Conservation (phyloP, 2,888 invertebrate genomes). For the Plagodis pulveraria region DNA sequence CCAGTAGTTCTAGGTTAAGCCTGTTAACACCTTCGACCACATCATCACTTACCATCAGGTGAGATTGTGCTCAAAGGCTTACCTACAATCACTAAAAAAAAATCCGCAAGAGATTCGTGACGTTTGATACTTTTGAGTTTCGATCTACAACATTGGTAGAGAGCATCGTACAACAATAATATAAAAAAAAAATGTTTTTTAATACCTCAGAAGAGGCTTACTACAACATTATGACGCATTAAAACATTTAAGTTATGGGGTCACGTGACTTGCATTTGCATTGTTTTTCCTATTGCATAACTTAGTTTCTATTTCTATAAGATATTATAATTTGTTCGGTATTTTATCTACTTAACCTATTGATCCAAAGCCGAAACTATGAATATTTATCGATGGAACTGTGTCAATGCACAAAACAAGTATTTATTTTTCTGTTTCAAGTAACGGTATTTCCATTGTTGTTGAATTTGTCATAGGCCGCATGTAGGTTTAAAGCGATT, state of each 20-base stretch:
- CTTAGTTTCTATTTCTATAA: neutral
- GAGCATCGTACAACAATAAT: too few species aligned
- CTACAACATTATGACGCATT: too few species aligned
- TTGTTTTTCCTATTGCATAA: constrained; percentile 9
- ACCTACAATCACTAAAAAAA: too few species aligned
- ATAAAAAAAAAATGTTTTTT: too few species aligned
- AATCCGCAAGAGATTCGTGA: too few species aligned
- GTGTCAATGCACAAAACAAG: constrained; percentile 9
- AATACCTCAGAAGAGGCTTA: too few species aligned
- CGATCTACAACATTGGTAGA: too few species aligned
- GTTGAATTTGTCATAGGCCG: neutral
- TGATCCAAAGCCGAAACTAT: constrained; percentile 11
- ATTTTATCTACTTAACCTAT: constrained; percentile 15
- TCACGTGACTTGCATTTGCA: constrained; percentile 8
- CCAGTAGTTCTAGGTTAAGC: too few species aligned
- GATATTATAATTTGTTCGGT: constrained; percentile 9
- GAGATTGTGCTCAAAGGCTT: too few species aligned
- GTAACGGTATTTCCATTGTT: constrained; percentile 10
- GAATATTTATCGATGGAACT: constrained; percentile 16
- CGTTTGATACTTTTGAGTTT: too few species aligned
- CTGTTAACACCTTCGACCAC: too few species aligned
- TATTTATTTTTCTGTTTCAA: constrained; percentile 14
- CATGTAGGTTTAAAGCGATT: neutral
- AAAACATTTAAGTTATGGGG: neutral
- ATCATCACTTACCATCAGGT: too few species aligned